Conservation (phyloP, 1,140 invertebrate species). For the Aphelenchoides fujianensis region DNA sequence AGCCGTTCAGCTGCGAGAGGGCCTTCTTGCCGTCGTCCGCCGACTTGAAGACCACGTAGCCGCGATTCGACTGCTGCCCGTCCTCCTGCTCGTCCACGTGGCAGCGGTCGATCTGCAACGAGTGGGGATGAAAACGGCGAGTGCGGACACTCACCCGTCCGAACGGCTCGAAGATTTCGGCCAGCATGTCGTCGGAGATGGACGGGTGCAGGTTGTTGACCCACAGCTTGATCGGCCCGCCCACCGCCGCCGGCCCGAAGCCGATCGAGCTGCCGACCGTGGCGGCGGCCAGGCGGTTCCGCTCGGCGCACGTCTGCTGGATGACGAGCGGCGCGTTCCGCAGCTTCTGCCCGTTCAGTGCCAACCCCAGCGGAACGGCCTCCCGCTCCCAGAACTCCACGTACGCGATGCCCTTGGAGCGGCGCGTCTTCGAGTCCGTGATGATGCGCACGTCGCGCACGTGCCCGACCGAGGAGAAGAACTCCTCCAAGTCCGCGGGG, state of each 20-base stretch:
- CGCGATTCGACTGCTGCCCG: too few relatives aligned
- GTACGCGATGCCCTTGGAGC: slow-evolving; percentile 98
- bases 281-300: slow-evolving; percentile 79
- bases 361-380: slow-evolving; percentile 91
- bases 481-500: slow-evolving; percentile 93
- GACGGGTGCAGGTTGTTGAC: slow-evolving; percentile 97
- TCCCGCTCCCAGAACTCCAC: slow-evolving; percentile 98
- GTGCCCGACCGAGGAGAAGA: slow-evolving; percentile 97
- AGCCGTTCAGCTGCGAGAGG: slow-evolving; percentile 95
- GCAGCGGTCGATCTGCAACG: slow-evolving; percentile 79
- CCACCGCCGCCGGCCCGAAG: slow-evolving; percentile 23
- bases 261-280: slow-evolving; percentile 57
- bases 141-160: slow-evolving; percentile 74
- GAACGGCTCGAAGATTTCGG: slow-evolving; percentile 98
- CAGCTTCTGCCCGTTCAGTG: slow-evolving; percentile 88
- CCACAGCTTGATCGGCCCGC: slow-evolving; percentile 90
- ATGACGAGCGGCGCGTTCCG: slow-evolving; percentile 96
- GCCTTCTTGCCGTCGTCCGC: slow-evolving; percentile 97
- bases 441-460: slow-evolving; percentile 96
- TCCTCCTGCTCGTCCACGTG: slow-evolving; percentile 92
- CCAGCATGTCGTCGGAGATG: slow-evolving; percentile 97
- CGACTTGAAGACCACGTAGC: slow-evolving; percentile 95
- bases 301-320: slow-evolving; percentile 95
- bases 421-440: slow-evolving; percentile 94
- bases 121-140: slow-evolving; percentile 1